phyloP scores from a whole-genome alignment of 2,797 vertebrate genomes.

The Chloroceryle amazona region DNA sequence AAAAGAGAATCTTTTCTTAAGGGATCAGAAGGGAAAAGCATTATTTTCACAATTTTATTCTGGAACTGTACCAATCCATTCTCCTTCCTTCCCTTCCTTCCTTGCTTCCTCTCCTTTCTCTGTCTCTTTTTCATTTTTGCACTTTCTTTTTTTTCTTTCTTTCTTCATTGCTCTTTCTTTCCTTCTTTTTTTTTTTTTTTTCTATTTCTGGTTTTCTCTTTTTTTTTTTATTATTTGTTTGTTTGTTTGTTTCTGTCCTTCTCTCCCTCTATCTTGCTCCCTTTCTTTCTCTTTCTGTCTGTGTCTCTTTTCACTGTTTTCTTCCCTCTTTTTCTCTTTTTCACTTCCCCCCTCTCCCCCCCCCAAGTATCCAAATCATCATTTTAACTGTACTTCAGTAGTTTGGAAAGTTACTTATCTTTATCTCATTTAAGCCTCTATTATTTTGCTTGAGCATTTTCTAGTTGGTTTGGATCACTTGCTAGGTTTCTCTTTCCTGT shows the following conservation, averaged over 20 bases:
- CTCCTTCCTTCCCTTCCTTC: background rate
- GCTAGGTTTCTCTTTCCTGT: background rate
- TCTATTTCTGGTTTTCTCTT: background rate
- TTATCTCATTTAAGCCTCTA: background rate
- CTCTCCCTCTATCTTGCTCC: too few relatives aligned
- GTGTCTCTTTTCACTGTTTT: too few relatives aligned
- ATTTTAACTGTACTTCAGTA: background rate
- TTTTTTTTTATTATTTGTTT: too few relatives aligned
- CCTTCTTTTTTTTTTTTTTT: fast-evolving
- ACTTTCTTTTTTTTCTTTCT: fast-evolving
- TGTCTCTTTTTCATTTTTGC: background rate
- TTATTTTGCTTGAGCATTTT: background rate
- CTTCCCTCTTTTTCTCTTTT: fast-evolving
- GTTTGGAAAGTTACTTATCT: background rate
- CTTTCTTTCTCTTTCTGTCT: too few relatives aligned
- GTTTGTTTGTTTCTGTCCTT: too few relatives aligned
- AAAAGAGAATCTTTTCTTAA: background rate
- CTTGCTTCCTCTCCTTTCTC: background rate
- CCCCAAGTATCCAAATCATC: too few relatives aligned
- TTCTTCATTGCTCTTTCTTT: background rate
- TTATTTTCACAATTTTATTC: background rate
- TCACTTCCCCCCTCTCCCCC: too few relatives aligned
- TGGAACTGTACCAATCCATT: background rate
- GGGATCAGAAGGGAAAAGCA: background rate
- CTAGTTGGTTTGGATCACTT: background rate